Evolutionary conservation across 2,888 invertebrate genomes (phyloP).

Genomic region (Melieria omissa): DNA sequence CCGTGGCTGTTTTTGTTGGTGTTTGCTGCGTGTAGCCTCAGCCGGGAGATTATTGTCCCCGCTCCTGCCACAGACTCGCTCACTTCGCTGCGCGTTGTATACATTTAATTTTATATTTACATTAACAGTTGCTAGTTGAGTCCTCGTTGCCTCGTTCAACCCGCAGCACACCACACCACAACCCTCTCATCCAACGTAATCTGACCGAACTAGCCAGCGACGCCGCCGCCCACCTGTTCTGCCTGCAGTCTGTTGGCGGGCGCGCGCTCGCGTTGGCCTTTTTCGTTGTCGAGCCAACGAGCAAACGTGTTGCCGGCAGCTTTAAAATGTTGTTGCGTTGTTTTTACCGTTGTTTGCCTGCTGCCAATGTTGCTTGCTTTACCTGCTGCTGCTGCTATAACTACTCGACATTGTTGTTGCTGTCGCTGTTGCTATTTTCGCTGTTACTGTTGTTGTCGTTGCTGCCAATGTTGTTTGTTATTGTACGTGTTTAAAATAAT

Average conservation of each 20-base stretch:
- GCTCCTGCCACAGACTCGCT: no score
- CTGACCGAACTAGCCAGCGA: background rate
- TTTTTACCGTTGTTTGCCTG: background rate
- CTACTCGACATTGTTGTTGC: conserved; percentile 22
- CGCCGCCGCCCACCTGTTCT: background rate
- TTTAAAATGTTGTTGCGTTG: no score
- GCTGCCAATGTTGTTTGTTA: conserved; percentile 36
- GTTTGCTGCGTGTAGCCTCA: no score
- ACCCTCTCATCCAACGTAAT: no score
- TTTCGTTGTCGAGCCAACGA: no score
- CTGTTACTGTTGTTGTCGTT: conserved; percentile 32
- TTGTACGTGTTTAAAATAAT: conserved; percentile 62
- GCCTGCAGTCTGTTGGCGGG: background rate
- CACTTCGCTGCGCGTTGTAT: background rate
- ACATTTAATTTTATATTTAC: conserved; percentile 19
- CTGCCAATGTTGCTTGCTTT: background rate
- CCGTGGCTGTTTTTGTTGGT: no score
- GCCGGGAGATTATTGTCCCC: no score
- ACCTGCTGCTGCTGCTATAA: background rate
- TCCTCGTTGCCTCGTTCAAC: background rate
- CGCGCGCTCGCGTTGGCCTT: no score
- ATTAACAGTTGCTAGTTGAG: background rate
- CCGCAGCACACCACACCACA: no score
- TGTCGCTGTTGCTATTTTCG: conserved; percentile 29
- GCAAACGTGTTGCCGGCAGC: no score